Percentiles rank a stretch among this genome's conserved stretches.
phyloP scores from a whole-genome alignment of 2,113 vertebrate species.

The Tricholaema leucomelas region DNA sequence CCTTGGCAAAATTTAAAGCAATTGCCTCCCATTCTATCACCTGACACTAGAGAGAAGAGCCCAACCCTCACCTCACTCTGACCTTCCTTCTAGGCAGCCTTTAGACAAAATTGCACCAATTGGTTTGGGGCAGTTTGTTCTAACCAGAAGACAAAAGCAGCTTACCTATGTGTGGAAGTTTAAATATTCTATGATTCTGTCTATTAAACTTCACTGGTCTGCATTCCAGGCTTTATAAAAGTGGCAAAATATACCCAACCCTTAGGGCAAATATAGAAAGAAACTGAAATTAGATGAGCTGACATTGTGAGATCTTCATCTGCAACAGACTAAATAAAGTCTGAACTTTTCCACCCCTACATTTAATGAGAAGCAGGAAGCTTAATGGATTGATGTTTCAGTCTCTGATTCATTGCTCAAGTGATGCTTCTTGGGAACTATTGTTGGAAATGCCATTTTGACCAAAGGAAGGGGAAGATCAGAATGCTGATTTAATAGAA shows the following conservation, averaged over 20 bases:
- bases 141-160: too few species aligned
- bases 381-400: background rate
- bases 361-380: background rate
- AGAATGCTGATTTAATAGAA: background rate
- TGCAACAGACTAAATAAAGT: background rate
- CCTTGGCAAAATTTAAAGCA: too few species aligned
- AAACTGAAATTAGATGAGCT: background rate
- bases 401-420: background rate
- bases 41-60: too few species aligned
- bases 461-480: background rate
- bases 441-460: background rate
- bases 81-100: too few species aligned
- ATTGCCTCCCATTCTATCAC: too few species aligned
- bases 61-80: too few species aligned
- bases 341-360: background rate
- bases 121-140: too few species aligned
- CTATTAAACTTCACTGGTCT: background rate
- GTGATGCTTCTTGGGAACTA: background rate
- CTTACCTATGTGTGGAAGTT: too few species aligned
- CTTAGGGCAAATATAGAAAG: background rate
- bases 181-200: background rate
- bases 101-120: too few species aligned
- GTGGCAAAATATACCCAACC: background rate
- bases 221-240: background rate
- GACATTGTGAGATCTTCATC: background rate